Evolutionary conservation across 2,113 vertebrate genomes (phyloP).

Genomic region (Tupaia chinensis): DNA sequence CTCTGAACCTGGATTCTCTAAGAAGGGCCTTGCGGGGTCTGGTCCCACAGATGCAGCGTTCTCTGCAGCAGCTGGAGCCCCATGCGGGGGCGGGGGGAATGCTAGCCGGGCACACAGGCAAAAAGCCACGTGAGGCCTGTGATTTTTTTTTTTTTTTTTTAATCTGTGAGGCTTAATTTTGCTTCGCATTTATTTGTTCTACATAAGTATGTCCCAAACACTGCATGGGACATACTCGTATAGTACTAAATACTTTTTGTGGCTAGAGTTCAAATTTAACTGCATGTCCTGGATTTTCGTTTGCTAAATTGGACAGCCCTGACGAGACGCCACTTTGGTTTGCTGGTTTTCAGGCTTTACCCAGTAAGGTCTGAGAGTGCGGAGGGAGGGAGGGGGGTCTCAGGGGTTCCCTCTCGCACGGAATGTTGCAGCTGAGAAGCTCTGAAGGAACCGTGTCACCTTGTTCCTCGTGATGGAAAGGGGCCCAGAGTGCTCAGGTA

Average conservation of each 20-base stretch:
- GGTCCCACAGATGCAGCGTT: not conserved
- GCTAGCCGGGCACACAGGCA: not conserved
- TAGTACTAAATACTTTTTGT: not conserved
- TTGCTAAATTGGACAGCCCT: not conserved
- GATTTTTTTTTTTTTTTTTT: not conserved
- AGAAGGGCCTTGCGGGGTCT: not conserved
- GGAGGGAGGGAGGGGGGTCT: not conserved
- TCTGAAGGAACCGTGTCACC: not conserved
- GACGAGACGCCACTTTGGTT: not conserved
- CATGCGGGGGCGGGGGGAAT: not conserved
- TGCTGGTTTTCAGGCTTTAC: not conserved
- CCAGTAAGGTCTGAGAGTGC: not conserved
- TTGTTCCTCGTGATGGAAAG: not conserved
- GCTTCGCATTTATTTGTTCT: not conserved
- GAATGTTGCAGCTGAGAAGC: not conserved
- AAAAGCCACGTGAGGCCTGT: not conserved
- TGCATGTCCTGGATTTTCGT: not conserved
- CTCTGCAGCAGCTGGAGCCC: not conserved
- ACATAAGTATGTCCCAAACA: not conserved
- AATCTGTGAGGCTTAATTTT: not conserved
- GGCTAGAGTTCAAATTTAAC: slow-evolving; percentile 25
- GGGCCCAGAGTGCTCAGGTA: not conserved
- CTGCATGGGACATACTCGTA: not conserved
- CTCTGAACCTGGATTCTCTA: not conserved
- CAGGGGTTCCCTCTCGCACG: not conserved